phyloP scores from a whole-genome alignment of 1,140 invertebrate species.

The Mylabris phalerata region DNA sequence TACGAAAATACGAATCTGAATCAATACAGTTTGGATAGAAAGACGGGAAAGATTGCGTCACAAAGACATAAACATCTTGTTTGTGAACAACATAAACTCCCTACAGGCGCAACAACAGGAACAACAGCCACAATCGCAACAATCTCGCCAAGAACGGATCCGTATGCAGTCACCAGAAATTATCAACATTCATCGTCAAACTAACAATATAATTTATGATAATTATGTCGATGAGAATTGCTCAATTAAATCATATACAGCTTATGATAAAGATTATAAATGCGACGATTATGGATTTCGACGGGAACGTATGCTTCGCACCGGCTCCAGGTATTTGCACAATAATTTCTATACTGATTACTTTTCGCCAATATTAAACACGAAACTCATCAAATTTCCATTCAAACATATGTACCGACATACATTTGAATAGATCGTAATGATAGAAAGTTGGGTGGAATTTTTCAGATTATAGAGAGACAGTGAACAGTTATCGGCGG shows the following conservation, averaged over 20 bases:
- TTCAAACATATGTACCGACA: too few species aligned
- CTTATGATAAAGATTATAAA: conserved; percentile 29
- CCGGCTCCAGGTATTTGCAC: conserved; percentile 15
- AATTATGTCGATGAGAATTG: conserved; percentile 29
- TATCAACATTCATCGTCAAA: conserved; percentile 37
- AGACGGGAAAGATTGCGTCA: conserved; percentile 16
- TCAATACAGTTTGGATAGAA: conserved; percentile 34
- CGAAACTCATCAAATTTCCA: background rate
- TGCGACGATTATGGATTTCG: conserved; percentile 36
- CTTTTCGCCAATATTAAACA: too few species aligned
- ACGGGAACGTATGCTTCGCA: conserved; percentile 25
- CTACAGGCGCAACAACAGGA: conserved; percentile 27
- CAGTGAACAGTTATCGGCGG: too few species aligned
- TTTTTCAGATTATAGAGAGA: too few species aligned
- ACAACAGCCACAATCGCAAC: conserved; percentile 31
- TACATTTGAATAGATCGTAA: too few species aligned
- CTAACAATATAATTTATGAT: conserved; percentile 31
- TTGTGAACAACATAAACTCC: too few species aligned
- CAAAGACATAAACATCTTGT: conserved; percentile 4
- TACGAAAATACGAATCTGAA: conserved; percentile 28
- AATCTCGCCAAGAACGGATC: conserved; percentile 23
- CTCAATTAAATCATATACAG: conserved; percentile 24
- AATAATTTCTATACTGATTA: background rate
- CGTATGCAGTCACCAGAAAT: conserved; percentile 38
- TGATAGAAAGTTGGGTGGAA: too few species aligned